A percentile compares a stretch with the other conserved stretches of the same genome.
Conservation (phyloP, 2,888 invertebrate genomes). For the Villa cingulata region DNA sequence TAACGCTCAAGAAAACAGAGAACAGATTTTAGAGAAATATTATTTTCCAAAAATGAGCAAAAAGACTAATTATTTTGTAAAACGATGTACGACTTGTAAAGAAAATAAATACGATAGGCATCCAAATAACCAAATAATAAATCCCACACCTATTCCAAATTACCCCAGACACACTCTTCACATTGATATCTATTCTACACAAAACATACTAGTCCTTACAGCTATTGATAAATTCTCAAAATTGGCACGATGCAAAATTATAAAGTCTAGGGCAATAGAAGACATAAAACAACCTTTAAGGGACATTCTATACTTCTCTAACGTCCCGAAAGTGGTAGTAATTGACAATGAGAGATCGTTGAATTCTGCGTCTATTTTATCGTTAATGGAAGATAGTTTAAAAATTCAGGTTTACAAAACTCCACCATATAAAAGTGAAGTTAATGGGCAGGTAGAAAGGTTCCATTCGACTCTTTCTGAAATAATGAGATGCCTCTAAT, state of each 20-base stretch:
- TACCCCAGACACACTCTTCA: conserved; percentile 12
- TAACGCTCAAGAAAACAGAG: conserved; percentile 8
- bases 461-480: conserved; percentile 8
- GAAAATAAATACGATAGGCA: conserved; percentile 11
- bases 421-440: conserved; percentile 7
- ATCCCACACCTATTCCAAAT: conserved; percentile 11
- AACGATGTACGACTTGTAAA: conserved; percentile 3
- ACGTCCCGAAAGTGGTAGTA: conserved; percentile 10
- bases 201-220: conserved; percentile 5
- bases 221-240: conserved; percentile 12
- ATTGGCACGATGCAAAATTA: conserved; percentile 3
- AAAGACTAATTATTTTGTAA: neutral
- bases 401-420: conserved; percentile 1
- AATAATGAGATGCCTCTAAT: conserved; percentile 5
- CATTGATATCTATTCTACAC: conserved; percentile 11
- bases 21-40: conserved; percentile 9
- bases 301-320: conserved; percentile 8
- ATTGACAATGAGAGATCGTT: conserved; percentile 8
- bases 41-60: conserved; percentile 5
- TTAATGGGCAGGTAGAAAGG: conserved; percentile 4
- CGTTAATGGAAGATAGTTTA: conserved; percentile 4
- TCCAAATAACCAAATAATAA: conserved; percentile 7
- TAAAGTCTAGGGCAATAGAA: conserved; percentile 7
- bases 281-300: conserved; percentile 8
- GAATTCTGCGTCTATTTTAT: conserved; percentile 2